These are phyloP conservation scores for Drosophila orosa DNA, from an alignment of 1,140 invertebrate genomes.

Conservation along the genomic window DNA sequence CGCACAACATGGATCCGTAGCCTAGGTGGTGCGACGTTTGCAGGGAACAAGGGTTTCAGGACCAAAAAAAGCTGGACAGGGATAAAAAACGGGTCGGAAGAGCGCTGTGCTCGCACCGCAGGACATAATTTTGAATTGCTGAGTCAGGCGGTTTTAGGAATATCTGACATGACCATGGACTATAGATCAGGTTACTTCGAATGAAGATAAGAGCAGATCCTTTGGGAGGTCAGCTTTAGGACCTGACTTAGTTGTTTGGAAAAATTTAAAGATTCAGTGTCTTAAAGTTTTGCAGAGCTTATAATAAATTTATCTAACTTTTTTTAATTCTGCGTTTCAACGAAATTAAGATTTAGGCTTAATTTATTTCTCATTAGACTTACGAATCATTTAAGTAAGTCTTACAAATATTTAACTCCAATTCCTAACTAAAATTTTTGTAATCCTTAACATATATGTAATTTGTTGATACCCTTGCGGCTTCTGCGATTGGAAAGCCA, in stretches of 20 bases:
- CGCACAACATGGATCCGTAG: slow-evolving; percentile 67
- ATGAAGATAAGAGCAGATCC: background rate
- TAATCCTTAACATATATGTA: background rate
- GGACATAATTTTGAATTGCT: slow-evolving; percentile 75
- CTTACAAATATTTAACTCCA: background rate
- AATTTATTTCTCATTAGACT: background rate
- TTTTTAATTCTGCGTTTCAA: background rate
- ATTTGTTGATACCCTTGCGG: background rate
- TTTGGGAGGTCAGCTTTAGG: background rate
- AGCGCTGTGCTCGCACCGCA: slow-evolving; percentile 60
- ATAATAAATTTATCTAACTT: background rate
- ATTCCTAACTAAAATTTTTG: background rate
- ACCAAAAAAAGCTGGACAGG: slow-evolving; percentile 5
- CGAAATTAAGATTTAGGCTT: background rate
- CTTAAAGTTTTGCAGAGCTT: background rate
- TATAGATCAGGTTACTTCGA: background rate
- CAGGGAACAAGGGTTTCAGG: slow-evolving; percentile 9
- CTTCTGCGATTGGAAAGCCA: background rate
- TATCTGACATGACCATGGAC: background rate
- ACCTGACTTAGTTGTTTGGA: no score
- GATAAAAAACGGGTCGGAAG: slow-evolving; percentile 34
- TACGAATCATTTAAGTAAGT: background rate
- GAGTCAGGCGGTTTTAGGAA: slow-evolving; percentile 29
- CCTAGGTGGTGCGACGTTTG: slow-evolving; percentile 40
- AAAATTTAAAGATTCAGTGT: no score